Base-by-base conservation (phyloP, 2,888 invertebrate genomes). In the Eumacrocentrus americanus region DNA sequence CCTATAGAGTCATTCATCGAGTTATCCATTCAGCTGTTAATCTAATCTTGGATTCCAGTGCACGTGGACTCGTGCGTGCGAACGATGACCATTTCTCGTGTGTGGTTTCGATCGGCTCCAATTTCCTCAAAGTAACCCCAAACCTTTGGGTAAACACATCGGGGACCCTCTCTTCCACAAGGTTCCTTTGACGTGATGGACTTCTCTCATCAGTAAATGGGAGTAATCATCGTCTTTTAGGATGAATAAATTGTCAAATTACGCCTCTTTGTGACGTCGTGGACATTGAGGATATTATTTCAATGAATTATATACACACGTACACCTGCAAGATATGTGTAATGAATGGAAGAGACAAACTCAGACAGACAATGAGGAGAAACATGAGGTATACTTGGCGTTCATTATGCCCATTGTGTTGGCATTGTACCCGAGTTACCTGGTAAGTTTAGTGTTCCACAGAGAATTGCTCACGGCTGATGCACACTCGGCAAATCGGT, bases 11-110 rank as follows among this genome's bases (percentile, higher is more conserved):
- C 72, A 73, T 75, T 78, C 74, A 73, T 73, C 74, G 70, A 73
- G 73, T 75, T 75, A 73, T 72, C 60, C 75, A 74, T 78, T 77
- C 73, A 75, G 75, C 69, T 67, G 72, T 74, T 74, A 74, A 77
- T 77, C 72, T 70, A 75, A 77, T 77, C 72, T 67, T 59, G 61
- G 68, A 72, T 68, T 72, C 68, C 65, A 61, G 34, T 48, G 25
- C 59, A 59, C 53, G 48, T 14, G 14, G 29, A 37, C 42, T 51
- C 20, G n/a, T 20, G n/a, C 16, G n/a, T 34, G 3, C 18, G 16
- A 40, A 11, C 42, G 42, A 11, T 42, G 4, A 9, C 18, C 20
- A 2, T 42, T 11, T 18, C 7, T 9, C n/a, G n/a, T n/a, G n/a
- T n/a, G n/a, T n/a, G n/a, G n/a, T n/a, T n/a, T n/a, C n/a, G n/a